Evolutionary conservation across 2,113 vertebrate genomes (phyloP).

Genomic region (Fukomys damarensis): DNA sequence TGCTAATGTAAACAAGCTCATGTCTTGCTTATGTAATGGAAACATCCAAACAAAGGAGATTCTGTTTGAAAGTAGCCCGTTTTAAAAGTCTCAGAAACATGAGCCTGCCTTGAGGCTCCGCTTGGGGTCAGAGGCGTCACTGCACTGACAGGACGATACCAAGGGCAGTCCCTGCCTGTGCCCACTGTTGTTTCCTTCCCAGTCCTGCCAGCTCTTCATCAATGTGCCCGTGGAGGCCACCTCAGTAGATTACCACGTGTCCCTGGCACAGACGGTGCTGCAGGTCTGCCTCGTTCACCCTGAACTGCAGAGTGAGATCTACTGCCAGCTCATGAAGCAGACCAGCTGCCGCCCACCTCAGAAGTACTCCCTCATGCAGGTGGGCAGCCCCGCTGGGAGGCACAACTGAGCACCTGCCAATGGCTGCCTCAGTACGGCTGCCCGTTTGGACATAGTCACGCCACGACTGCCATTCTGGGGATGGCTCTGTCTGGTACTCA

Average conservation of each 20-base stretch:
- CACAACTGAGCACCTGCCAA: neutral
- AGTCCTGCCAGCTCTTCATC: slow-evolving; percentile 99
- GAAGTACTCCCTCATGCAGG: slow-evolving; percentile 91
- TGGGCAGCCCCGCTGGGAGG: slow-evolving; percentile 82
- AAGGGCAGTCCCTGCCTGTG: neutral
- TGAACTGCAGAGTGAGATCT: slow-evolving; percentile 98
- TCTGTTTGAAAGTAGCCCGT: neutral
- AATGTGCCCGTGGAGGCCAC: slow-evolving; percentile 96
- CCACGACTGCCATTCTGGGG: neutral
- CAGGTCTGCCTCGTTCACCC: slow-evolving; percentile 97
- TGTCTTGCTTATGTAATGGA: slow-evolving; percentile 3
- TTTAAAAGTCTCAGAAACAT: neutral
- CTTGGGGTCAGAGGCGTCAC: neutral
- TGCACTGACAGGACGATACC: neutral
- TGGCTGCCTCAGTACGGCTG: neutral
- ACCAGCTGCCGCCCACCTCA: slow-evolving; percentile 92
- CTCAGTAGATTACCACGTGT: slow-evolving; percentile 99
- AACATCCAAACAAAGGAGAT: neutral
- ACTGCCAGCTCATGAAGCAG: slow-evolving; percentile 98
- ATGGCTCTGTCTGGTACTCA: neutral
- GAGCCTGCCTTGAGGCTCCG: neutral
- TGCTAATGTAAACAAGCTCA: neutral
- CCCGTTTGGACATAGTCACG: neutral
- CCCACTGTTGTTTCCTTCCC: neutral
- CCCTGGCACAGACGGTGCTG: slow-evolving; percentile 96